phyloP scores from a whole-genome alignment of 1,140 invertebrate species.

The Euschistus heros region DNA sequence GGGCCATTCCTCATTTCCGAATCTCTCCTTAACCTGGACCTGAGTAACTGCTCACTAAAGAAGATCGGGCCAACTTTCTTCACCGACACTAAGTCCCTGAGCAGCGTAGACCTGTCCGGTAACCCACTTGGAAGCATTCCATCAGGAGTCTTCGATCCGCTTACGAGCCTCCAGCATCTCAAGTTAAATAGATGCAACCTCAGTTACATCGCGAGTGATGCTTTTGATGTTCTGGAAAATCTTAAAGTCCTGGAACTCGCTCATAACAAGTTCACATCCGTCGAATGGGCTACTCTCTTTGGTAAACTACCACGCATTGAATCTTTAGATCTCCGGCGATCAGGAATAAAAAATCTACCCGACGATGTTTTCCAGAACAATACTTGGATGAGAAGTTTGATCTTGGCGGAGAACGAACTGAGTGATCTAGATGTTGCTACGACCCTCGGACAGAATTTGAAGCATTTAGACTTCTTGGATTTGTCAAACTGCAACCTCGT shows the following conservation, averaged over 20 bases:
- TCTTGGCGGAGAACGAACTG: slow-evolving; percentile 54
- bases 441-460: slow-evolving; percentile 52
- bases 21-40: slow-evolving; percentile 53
- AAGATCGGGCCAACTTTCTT: slow-evolving; percentile 51
- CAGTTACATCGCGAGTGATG: slow-evolving; percentile 42
- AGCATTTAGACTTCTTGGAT: slow-evolving; percentile 54
- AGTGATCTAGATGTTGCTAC: slow-evolving; percentile 49
- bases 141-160: slow-evolving; percentile 46
- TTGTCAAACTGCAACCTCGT: slow-evolving; percentile 56
- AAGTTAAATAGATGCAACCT: slow-evolving; percentile 54
- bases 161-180: slow-evolving; percentile 51
- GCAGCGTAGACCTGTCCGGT: slow-evolving; percentile 53
- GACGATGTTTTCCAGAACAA: slow-evolving; percentile 54
- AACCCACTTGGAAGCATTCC: slow-evolving; percentile 50
- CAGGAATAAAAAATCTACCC: slow-evolving; percentile 47
- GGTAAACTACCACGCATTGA: slow-evolving; percentile 48
- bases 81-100: slow-evolving; percentile 50
- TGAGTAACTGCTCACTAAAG: slow-evolving; percentile 50
- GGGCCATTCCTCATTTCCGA: slow-evolving; percentile 53
- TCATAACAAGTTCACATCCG: slow-evolving; percentile 44
- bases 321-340: slow-evolving; percentile 50
- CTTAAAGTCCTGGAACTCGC: slow-evolving; percentile 52
- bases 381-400: slow-evolving; percentile 49
- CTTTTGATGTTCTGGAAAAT: slow-evolving; percentile 46
- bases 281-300: slow-evolving; percentile 49